These are phyloP conservation scores for Acrobasis consociella DNA, from an alignment of 2,888 invertebrate species.

Conservation along the genomic window DNA sequence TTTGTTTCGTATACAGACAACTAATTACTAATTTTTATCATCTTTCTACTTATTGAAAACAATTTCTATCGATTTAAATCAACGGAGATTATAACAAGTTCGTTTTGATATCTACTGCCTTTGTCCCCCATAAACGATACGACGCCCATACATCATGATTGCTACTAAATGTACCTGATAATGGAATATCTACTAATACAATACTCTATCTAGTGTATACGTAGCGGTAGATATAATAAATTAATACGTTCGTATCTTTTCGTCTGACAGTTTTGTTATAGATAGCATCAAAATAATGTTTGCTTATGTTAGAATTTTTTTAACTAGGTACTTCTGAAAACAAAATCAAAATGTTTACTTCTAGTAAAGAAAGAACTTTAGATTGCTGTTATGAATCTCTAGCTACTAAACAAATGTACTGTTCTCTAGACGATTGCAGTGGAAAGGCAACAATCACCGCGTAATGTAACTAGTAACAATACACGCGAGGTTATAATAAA, in stretches of 20 bases:
- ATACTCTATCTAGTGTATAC: background rate
- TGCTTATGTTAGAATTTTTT: background rate
- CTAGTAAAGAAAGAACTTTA: too few relatives aligned
- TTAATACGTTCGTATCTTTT: constrained; percentile 3
- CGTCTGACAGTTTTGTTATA: constrained; percentile 1
- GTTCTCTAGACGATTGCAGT: too few relatives aligned
- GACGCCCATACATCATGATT: constrained; percentile 13
- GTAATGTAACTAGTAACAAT: too few relatives aligned
- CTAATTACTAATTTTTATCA: background rate
- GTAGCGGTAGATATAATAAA: background rate
- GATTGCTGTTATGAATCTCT: too few relatives aligned
- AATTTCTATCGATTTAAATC: background rate
- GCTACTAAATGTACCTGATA: background rate
- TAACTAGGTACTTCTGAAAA: background rate
- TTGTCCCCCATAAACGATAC: background rate
- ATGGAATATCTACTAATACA: background rate
- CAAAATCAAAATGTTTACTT: too few relatives aligned
- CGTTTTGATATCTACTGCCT: background rate
- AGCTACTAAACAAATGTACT: too few relatives aligned
- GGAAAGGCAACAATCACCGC: too few relatives aligned
- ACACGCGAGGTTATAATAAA: too few relatives aligned
- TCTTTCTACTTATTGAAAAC: constrained; percentile 8
- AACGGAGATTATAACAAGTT: background rate
- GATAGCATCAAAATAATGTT: background rate
- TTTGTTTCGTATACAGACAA: background rate